These are phyloP conservation scores for Hippoglossus stenolepis DNA, from an alignment of 2,113 vertebrate species.

Conservation along the genomic window DNA sequence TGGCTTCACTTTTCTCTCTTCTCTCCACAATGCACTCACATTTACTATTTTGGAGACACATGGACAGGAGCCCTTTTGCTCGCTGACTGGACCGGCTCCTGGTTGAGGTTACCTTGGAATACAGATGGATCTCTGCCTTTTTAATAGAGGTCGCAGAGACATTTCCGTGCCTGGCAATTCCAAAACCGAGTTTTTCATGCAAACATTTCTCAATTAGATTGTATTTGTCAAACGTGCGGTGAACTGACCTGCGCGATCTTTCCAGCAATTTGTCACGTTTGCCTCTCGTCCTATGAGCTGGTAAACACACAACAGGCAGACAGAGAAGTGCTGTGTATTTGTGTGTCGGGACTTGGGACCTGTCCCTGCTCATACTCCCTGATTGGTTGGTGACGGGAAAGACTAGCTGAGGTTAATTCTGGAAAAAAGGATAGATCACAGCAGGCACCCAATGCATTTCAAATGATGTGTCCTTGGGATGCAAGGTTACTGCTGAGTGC, in stretches of 20 bases:
- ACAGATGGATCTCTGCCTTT: constrained; percentile 50
- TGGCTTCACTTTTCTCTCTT: constrained; percentile 59
- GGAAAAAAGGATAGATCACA: constrained; percentile 72
- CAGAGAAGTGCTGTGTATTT: constrained; percentile 31
- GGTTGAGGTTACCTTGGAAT: constrained; percentile 63
- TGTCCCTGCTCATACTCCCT: constrained; percentile 64
- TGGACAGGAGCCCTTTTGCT: constrained; percentile 43
- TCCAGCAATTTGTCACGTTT: constrained; percentile 59
- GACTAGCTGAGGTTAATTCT: constrained; percentile 76
- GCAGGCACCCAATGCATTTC: constrained; percentile 81
- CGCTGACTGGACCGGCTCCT: constrained; percentile 17
- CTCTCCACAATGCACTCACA: constrained; percentile 52
- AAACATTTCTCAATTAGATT: constrained; percentile 63
- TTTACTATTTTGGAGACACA: constrained; percentile 48
- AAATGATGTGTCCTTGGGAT: constrained; percentile 81
- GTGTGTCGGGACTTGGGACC: constrained; percentile 52
- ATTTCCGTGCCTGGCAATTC: constrained; percentile 54
- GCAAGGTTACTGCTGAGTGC: constrained; percentile 73
- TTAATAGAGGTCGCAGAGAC: constrained; percentile 65
- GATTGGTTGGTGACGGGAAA: constrained; percentile 71
- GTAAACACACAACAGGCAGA: constrained; percentile 26
- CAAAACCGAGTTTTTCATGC: constrained; percentile 15
- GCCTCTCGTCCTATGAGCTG: constrained; percentile 16
- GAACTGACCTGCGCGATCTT: constrained; percentile 45
- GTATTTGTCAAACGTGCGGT: constrained; percentile 55